phyloP scores from a whole-genome alignment of 2,888 invertebrate species.

The Lasiommata megera region DNA sequence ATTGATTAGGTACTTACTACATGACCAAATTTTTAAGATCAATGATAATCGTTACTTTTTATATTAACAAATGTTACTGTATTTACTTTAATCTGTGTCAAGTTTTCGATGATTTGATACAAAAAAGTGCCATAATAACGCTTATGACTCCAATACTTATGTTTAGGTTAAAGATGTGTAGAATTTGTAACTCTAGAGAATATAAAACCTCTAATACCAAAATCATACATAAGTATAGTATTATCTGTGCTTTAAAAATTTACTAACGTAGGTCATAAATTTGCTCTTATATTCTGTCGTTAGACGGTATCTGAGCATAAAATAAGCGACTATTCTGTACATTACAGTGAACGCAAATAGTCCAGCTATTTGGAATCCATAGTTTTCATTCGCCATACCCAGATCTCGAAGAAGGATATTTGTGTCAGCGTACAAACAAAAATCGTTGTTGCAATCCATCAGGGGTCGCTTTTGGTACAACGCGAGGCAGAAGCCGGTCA shows the following conservation, averaged over 20 bases:
- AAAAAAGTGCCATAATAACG: no score
- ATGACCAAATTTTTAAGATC: no score
- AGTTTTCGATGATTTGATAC: no score
- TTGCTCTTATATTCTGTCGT: conserved; percentile 79
- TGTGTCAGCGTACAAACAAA: conserved; percentile 81
- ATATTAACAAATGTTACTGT: no score
- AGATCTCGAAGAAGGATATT: conserved; percentile 83
- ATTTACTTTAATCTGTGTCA: no score
- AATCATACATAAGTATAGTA: background rate
- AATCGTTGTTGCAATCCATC: conserved; percentile 82
- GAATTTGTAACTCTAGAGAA: no score
- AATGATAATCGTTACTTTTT: no score
- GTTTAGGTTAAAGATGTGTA: no score
- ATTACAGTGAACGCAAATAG: conserved; percentile 80
- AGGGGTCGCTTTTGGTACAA: conserved; percentile 81
- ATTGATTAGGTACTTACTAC: no score
- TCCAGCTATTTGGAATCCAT: conserved; percentile 78
- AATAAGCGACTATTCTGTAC: conserved; percentile 77
- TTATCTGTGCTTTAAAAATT: conserved; percentile 77
- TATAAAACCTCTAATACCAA: no score
- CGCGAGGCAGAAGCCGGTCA: conserved; percentile 82
- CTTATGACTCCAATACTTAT: no score
- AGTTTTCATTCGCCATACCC: conserved; percentile 79
- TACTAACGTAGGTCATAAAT: conserved; percentile 77
- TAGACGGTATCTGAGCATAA: conserved; percentile 80